Evolutionary conservation across 2,797 vertebrate species (phyloP), one percentile per base, ranked within the genome.

Genomic region (Tamandua tetradactyla): DNA sequence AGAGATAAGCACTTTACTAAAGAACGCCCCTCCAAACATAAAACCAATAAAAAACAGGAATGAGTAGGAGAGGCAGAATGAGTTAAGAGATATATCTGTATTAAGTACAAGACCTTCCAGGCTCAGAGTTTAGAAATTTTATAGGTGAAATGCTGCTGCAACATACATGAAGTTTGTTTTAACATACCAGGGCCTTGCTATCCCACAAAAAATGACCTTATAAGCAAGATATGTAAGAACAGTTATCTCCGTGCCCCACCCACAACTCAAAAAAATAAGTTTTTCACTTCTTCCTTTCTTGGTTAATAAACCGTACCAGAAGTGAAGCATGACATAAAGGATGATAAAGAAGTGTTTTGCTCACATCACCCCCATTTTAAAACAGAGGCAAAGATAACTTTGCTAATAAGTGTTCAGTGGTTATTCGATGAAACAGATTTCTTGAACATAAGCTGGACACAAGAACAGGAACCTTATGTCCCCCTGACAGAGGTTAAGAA

Each of bases 1-100:
- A 62, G 37, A 49, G 25, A 42, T 15, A 75, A 75, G 17, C 47
- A 71, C 68, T 15, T 57, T 37, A 81, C 78, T 87, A 62, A 92
- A 85, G 74, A 84, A 64, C 27, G 72, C 40, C 68, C 52, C 44
- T 93, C 14, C 61, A 94, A 89, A 91, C 59, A 68, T 55, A 91
- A 78, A 96, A 61, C 59, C 72, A 72, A 61, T 68, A 72, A 88
- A 87, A 93, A 79, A 22, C n/a, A 59, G 59, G 91, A 93, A 94
- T 75, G 59, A 62, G 80, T 14, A 66, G 80, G 87, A 93, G 61
- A 95, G 72, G 80, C 78, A 74, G 76, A 95, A 30, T 85, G 74
- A 32, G 32, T 55, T 59, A n/a, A 71, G 79, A 92, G 18, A 61
- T 47, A 1, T 35, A 61, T 32, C 72, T 49, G 17, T 47, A 5